These are phyloP conservation scores for Poecile atricapillus DNA, from an alignment of 2,113 vertebrate genomes.

Conservation along the genomic window DNA sequence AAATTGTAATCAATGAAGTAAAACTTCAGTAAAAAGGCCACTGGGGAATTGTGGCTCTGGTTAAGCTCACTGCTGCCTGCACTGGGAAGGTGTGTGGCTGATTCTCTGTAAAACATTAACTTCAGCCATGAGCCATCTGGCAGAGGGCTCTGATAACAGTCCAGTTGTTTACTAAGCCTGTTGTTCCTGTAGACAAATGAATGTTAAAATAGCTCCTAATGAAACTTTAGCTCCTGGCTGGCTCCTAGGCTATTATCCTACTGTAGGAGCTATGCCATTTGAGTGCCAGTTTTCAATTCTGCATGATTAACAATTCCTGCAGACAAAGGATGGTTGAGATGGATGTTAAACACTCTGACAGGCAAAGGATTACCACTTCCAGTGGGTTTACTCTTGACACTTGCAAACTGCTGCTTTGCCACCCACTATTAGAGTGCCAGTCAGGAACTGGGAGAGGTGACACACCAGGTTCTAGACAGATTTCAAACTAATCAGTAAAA, in stretches of 20 bases:
- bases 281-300: constrained; percentile 19
- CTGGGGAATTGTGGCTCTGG: not conserved
- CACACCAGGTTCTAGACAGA: not conserved
- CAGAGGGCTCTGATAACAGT: not conserved
- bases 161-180: constrained; percentile 7
- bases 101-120: not conserved
- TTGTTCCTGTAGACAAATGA: constrained; percentile 18
- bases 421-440: not conserved
- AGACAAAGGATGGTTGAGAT: not conserved
- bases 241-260: not conserved
- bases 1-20: not conserved
- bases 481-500: not conserved
- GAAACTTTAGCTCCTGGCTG: constrained; percentile 44
- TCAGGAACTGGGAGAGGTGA: not conserved
- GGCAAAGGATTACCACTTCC: not conserved
- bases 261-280: not conserved
- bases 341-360: not conserved
- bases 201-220: constrained; percentile 26
- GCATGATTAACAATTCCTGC: constrained; percentile 10
- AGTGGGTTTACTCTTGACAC: not conserved
- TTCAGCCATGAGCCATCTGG: not conserved
- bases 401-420: not conserved
- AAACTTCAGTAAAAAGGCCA: not conserved
- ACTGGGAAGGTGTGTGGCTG: not conserved
- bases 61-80: not conserved